Evolutionary conservation across 1,140 invertebrate species (phyloP).

Genomic region (Brachystomella parvula): DNA sequence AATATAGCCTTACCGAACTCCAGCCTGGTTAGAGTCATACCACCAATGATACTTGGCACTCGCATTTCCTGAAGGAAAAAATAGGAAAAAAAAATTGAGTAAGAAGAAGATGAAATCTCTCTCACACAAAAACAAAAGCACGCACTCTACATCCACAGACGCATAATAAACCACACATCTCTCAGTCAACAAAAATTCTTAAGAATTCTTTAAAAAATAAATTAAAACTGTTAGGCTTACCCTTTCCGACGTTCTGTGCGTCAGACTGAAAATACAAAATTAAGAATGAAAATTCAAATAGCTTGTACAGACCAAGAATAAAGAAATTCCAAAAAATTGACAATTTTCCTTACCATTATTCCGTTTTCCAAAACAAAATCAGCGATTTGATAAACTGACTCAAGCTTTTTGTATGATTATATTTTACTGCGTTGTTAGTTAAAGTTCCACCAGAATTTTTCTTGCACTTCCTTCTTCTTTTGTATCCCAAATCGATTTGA

Average conservation of each 20-base stretch:
- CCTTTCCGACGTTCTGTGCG: background rate
- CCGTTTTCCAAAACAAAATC: too few relatives aligned
- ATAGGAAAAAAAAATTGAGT: slow-evolving; percentile 1
- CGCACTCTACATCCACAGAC: background rate
- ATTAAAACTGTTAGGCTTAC: background rate
- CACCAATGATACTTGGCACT: slow-evolving; percentile 6
- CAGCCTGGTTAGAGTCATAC: slow-evolving; percentile 9
- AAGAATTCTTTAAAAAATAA: background rate
- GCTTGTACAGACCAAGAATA: too few relatives aligned
- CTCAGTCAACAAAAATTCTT: background rate
- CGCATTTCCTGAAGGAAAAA: background rate
- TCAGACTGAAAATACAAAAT: slow-evolving; percentile 7
- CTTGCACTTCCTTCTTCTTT: too few relatives aligned
- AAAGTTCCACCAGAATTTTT: too few relatives aligned
- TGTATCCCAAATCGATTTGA: too few relatives aligned
- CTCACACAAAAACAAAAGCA: background rate
- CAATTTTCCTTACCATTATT: too few relatives aligned
- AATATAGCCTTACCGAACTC: slow-evolving; percentile 10
- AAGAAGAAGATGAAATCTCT: background rate
- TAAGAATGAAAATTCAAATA: background rate
- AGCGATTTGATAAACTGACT: too few relatives aligned
- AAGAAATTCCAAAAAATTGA: too few relatives aligned
- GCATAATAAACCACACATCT: slow-evolving; percentile 1
- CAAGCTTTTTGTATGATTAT: too few relatives aligned
- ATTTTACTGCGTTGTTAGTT: too few relatives aligned